Evolutionary conservation across 2,888 invertebrate species (phyloP).

Genomic region (Phania funesta): DNA sequence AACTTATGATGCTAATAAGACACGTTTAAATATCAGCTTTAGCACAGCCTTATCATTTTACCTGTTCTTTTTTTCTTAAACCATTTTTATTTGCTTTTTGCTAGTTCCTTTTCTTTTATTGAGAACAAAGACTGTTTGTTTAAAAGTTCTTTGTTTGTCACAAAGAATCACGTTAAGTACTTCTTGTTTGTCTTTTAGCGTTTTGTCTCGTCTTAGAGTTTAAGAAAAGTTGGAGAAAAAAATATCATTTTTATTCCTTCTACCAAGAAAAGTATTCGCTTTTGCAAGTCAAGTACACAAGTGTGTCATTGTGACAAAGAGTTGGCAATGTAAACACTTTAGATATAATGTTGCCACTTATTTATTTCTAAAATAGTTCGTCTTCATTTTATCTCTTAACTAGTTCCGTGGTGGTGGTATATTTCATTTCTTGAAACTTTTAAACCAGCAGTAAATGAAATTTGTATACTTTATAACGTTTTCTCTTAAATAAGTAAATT

Average conservation of each 20-base stretch:
- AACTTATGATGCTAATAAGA: constrained; percentile 74
- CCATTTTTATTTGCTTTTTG: constrained; percentile 26
- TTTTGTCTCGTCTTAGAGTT: constrained; percentile 44
- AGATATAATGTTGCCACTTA: constrained; percentile 48
- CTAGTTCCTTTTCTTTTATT: constrained; percentile 6
- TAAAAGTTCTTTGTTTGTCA: constrained; percentile 43
- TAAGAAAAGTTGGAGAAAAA: constrained; percentile 1
- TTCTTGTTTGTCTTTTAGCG: constrained; percentile 48
- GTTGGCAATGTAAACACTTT: constrained; percentile 74
- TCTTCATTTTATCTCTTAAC: no score
- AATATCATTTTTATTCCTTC: neutral
- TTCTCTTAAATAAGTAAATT: no score
- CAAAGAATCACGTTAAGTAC: constrained; percentile 47
- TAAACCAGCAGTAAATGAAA: no score
- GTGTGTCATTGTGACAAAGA: constrained; percentile 50
- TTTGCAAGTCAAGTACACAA: constrained; percentile 41
- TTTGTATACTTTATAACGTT: neutral
- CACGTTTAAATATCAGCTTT: constrained; percentile 66
- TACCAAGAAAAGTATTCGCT: neutral
- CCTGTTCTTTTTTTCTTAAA: constrained; percentile 13
- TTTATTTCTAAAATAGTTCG: constrained; percentile 65
- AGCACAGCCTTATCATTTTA: constrained; percentile 9
- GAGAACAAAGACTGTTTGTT: constrained; percentile 48
- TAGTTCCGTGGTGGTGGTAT: constrained; percentile 24
- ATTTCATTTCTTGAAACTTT: neutral